Base-by-base conservation (phyloP, 2,113 vertebrate species). In the Hypanus sabinus region DNA sequence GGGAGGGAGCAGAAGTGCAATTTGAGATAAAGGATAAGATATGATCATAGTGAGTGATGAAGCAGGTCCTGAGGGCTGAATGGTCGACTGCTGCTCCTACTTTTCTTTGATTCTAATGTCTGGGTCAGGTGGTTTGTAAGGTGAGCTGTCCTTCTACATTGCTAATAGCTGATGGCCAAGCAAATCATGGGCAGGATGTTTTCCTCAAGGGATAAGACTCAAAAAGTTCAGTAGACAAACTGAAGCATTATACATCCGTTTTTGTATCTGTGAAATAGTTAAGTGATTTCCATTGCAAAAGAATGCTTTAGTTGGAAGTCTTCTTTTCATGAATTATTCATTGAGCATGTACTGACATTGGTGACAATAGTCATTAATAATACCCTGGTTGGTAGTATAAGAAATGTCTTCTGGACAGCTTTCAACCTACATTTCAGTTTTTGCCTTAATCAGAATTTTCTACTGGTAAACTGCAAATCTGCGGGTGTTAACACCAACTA, bases 191-290 rank as follows among this genome's bases (percentile, higher is more conserved):
- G 85, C 22, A 57, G 27, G 83, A 85, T 57, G 83, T 8, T 87
- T 60, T 87, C 55, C 27, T 30, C 68, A 73, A 6, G 65, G 20
- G n/a, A 36, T 73, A 96, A 96, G 96, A 94, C 65, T 94, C 9
- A 76, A 79, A 46, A 95, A 94, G 94, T 94, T 90, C 95, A 96
- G 96, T 95, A 94, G 94, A 95, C 33, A 95, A 90, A 93, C 95
- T 96, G 95, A 95, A 95, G 96, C 95, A 97, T 97, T 98, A 97
- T 95, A 97, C 96, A 96, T 97, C 96, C 95, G 96, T 97, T 98
- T 98, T 97, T 97, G 97, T 95, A 95, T 95, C 95, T 94, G 95
- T 95, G 95, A 96, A 96, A 94, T 85, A 76, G 81, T 95, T 95
- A 70, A 81, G 94, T 6, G 94, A 94, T 94, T 96, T 95, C 94